Base-by-base conservation (phyloP, 2,888 invertebrate genomes). In the Galerucella nymphaeae region DNA sequence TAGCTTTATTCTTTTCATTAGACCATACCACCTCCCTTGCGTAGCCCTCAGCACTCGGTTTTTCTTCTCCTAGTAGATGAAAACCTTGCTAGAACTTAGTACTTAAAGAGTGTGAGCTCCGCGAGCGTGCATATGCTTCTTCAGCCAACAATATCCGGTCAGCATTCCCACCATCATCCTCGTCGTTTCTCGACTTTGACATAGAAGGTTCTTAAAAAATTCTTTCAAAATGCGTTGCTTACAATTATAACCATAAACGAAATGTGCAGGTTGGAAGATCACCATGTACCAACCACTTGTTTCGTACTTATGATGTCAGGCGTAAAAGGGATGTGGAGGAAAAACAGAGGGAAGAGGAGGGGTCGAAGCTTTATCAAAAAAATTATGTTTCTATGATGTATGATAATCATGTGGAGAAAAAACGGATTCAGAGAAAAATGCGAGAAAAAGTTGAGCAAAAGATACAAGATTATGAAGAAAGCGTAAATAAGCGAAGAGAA, bases 401-500 rank as follows among this genome's bases (percentile, higher is more conserved):
- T 67, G 81, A 82, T 50, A 77, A 77, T 64, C 83, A 85, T 63
- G 77, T 79, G 0, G 80, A 80, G 57, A 81, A 80, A 58, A 80
- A 78, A 66, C 74, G 79, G 41, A 77, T 83, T 10, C 77, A 82
- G 57, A 74, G 80, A 57, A 75, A 80, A 66, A 80, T 86, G 59
- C 72, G 80, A n/a, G 81, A 81, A 18, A 81, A 82, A 63, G 81
- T 85, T 2, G 75, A 83, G 58, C 75, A 81, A 42, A 84, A 84
- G 73, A 61, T 84, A 42, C 72, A 80, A 62, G 82, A 79, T 18
- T 83, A 84, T 68, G 86, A 86, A 16, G 77, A 80, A 59, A 72
- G 77, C 2, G 77, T 86, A 1, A 83, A 84, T 62, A 75, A 76
- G 30, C 89, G 90, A 74, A 86, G 89, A 50, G 82, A 85, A 74